Conservation (phyloP, 2,113 vertebrate genomes). For the Leiothrix lutea region DNA sequence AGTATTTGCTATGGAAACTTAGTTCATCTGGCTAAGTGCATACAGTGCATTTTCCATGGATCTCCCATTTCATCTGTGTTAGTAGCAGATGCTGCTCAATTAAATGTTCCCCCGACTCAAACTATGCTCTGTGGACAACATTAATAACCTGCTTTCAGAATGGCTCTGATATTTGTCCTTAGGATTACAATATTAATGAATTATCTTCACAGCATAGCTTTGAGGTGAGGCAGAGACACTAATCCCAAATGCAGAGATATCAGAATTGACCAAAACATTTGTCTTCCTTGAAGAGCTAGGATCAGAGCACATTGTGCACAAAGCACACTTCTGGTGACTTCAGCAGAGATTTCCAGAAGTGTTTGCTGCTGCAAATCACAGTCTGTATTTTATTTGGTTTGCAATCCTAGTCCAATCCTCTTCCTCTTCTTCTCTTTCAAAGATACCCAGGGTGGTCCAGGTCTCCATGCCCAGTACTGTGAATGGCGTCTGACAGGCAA, state of each 20-base stretch:
- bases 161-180: neutral
- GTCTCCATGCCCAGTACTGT: too few relatives aligned
- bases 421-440: neutral
- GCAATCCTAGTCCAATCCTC: neutral
- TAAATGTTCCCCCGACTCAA: neutral
- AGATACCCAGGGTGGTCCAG: rapidly evolving
- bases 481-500: neutral
- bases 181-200: neutral
- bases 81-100: neutral
- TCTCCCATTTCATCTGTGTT: neutral
- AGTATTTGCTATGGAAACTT: neutral
- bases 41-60: neutral
- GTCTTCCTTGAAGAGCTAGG: neutral
- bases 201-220: neutral
- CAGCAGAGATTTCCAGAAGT: neutral
- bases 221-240: neutral
- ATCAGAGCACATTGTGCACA: neutral
- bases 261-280: neutral
- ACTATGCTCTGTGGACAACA: neutral
- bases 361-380: neutral
- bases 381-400: neutral
- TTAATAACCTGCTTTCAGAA: neutral
- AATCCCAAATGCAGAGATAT: neutral
- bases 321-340: neutral
- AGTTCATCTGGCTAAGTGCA: neutral